These are phyloP conservation scores for Phrynocephalus forsythii DNA, from an alignment of 2,797 vertebrate genomes.

Conservation along the genomic window DNA sequence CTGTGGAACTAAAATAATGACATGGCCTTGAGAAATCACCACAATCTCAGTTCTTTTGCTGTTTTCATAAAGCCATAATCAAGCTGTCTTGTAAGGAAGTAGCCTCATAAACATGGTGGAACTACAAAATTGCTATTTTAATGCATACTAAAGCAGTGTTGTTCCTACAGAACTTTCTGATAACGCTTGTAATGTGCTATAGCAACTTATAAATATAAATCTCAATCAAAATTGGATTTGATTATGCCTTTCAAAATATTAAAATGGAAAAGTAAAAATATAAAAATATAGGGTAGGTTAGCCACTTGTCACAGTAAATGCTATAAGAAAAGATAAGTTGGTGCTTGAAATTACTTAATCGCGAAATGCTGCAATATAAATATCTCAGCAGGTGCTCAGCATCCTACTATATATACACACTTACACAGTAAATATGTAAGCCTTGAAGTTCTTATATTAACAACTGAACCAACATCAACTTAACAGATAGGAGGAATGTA, in stretches of 20 bases:
- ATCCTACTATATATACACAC: slow-evolving; percentile 39
- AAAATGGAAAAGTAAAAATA: slow-evolving; percentile 31
- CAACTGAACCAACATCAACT: slow-evolving; percentile 42
- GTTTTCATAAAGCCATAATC: slow-evolving; percentile 72
- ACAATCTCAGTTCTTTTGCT: slow-evolving; percentile 51
- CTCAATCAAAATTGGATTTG: slow-evolving; percentile 65
- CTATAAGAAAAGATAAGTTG: slow-evolving; percentile 41
- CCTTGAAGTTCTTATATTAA: slow-evolving; percentile 28
- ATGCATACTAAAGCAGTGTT: slow-evolving; percentile 45
- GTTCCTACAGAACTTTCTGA: slow-evolving; percentile 51
- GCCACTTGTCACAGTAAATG: slow-evolving; percentile 31
- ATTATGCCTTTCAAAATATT: slow-evolving; percentile 47
- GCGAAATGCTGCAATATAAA: slow-evolving; percentile 42
- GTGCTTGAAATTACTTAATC: slow-evolving; percentile 33
- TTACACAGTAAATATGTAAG: slow-evolving; percentile 45
- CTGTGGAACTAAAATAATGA: slow-evolving; percentile 47
- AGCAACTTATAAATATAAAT: slow-evolving; percentile 67
- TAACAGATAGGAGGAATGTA: slow-evolving; percentile 28
- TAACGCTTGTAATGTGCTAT: slow-evolving; percentile 58
- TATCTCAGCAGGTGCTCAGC: slow-evolving; percentile 27
- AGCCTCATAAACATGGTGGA: slow-evolving; percentile 70
- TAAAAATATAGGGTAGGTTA: slow-evolving; percentile 40
- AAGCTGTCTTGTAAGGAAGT: slow-evolving; percentile 68
- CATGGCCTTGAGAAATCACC: slow-evolving; percentile 64
- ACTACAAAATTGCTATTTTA: slow-evolving; percentile 62